Evolutionary conservation across 2,797 vertebrate species (phyloP).

Genomic region (Sparus aurata): DNA sequence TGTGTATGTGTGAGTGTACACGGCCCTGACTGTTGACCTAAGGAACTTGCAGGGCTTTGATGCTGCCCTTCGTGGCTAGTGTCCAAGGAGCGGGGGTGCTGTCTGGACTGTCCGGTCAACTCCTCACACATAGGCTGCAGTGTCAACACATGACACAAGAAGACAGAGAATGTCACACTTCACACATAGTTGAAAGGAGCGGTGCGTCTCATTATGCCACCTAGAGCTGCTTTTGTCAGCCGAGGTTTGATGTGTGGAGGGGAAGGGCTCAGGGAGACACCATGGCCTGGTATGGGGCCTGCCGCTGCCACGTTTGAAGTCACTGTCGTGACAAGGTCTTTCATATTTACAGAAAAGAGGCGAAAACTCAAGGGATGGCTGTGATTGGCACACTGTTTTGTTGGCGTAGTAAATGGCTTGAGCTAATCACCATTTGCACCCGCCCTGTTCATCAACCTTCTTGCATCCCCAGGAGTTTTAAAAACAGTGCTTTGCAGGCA

Average conservation of each 20-base stretch:
- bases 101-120: slow-evolving; percentile 65
- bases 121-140: slow-evolving; percentile 62
- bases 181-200: slow-evolving; percentile 78
- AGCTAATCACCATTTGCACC: slow-evolving; percentile 76
- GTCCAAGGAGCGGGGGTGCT: slow-evolving; percentile 52
- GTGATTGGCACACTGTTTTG: slow-evolving; percentile 83
- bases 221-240: slow-evolving; percentile 84
- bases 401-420: slow-evolving; percentile 73
- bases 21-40: slow-evolving; percentile 67
- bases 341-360: slow-evolving; percentile 83
- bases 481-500: slow-evolving; percentile 80
- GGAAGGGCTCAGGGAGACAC: slow-evolving; percentile 73
- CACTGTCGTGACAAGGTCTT: slow-evolving; percentile 82
- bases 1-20: slow-evolving; percentile 44
- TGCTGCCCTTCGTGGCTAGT: slow-evolving; percentile 59
- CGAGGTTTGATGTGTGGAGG: slow-evolving; percentile 80
- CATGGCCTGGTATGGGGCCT: slow-evolving; percentile 78
- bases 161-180: slow-evolving; percentile 78
- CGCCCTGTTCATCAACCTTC: slow-evolving; percentile 76
- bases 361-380: slow-evolving; percentile 74
- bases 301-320: slow-evolving; percentile 81
- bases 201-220: slow-evolving; percentile 84
- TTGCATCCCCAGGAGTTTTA: slow-evolving; percentile 74
- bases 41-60: slow-evolving; percentile 70
- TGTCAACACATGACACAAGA: slow-evolving; percentile 74